phyloP scores from a whole-genome alignment of 2,888 invertebrate genomes.

The Aproaerema taeniolella region DNA sequence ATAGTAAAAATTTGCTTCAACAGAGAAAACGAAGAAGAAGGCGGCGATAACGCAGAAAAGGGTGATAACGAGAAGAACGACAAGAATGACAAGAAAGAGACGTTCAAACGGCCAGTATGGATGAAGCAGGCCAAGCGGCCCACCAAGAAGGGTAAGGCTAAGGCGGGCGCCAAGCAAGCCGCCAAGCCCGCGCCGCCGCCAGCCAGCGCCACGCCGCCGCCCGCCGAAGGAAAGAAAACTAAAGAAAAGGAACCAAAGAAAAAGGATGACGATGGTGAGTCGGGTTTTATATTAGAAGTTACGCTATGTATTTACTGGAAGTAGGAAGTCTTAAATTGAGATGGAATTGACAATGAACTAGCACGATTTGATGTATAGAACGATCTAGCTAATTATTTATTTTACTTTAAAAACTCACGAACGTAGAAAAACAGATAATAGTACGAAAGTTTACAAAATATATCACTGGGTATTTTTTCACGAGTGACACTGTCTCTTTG shows the following conservation, averaged over 20 bases:
- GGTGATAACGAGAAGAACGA: slow-evolving; percentile 38
- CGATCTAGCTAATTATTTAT: too few relatives aligned
- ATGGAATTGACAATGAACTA: too few relatives aligned
- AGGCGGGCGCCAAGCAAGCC: slow-evolving; percentile 30
- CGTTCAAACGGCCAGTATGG: slow-evolving; percentile 88
- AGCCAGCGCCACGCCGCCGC: slow-evolving; percentile 30
- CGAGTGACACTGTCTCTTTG: too few relatives aligned
- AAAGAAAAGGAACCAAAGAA: slow-evolving; percentile 71
- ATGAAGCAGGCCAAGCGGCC: slow-evolving; percentile 81
- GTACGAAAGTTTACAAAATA: too few relatives aligned
- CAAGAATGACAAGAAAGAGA: slow-evolving; percentile 66
- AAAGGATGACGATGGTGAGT: slow-evolving; percentile 46
- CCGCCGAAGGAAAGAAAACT: slow-evolving; percentile 38
- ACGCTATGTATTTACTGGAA: too few relatives aligned
- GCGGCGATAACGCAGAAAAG: slow-evolving; percentile 60
- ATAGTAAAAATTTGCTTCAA: too few relatives aligned
- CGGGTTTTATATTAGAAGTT: too few relatives aligned
- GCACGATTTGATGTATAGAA: too few relatives aligned
- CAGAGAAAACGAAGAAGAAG: slow-evolving; percentile 79
- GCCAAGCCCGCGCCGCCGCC: slow-evolving; percentile 27
- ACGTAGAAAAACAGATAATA: too few relatives aligned
- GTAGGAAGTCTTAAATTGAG: too few relatives aligned
- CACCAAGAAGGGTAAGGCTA: slow-evolving; percentile 35
- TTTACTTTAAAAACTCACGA: too few relatives aligned
- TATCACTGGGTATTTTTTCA: too few relatives aligned